A percentile compares a stretch with the other conserved stretches of the same genome.
Conservation (phyloP, 2,888 invertebrate genomes). For the Bhutanitis thaidina region DNA sequence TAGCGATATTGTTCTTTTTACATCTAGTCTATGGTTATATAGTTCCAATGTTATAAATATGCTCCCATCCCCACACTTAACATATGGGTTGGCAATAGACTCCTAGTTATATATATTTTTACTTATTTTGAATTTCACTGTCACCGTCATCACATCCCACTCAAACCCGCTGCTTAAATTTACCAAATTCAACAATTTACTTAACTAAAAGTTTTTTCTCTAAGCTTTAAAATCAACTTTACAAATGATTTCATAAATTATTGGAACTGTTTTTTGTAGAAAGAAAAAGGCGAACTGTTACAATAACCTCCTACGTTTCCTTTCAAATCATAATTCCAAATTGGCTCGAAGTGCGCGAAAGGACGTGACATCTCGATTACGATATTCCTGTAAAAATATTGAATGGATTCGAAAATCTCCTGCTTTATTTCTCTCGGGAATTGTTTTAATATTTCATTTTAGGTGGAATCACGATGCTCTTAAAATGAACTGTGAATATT, state of each 20-base stretch:
- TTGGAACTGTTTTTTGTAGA: not conserved
- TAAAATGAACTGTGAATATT: not conserved
- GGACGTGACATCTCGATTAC: slow-evolving; percentile 15
- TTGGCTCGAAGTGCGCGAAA: slow-evolving; percentile 7
- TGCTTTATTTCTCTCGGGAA: slow-evolving; percentile 1
- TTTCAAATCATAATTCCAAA: slow-evolving; percentile 18
- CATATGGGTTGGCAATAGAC: too few relatives aligned
- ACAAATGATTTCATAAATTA: not conserved
- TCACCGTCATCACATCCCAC: too few relatives aligned
- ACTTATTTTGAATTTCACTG: too few relatives aligned
- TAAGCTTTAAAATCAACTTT: not conserved
- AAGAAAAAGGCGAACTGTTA: slow-evolving; percentile 5
- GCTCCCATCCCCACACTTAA: too few relatives aligned
- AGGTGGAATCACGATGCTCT: not conserved
- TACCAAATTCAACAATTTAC: too few relatives aligned
- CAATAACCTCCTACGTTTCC: slow-evolving; percentile 1
- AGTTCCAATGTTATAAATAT: too few relatives aligned
- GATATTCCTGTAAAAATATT: slow-evolving; percentile 17
- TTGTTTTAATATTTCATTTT: slow-evolving; percentile 9
- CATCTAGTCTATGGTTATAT: too few relatives aligned
- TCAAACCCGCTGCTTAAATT: too few relatives aligned
- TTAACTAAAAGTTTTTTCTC: too few relatives aligned
- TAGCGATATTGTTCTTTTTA: too few relatives aligned
- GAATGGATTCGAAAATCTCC: slow-evolving; percentile 16
- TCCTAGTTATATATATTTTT: too few relatives aligned